Percentiles rank a stretch among this genome's conserved stretches.
Conservation (phyloP, 2,888 invertebrate species). For the Sinohyriopsis cumingii region DNA sequence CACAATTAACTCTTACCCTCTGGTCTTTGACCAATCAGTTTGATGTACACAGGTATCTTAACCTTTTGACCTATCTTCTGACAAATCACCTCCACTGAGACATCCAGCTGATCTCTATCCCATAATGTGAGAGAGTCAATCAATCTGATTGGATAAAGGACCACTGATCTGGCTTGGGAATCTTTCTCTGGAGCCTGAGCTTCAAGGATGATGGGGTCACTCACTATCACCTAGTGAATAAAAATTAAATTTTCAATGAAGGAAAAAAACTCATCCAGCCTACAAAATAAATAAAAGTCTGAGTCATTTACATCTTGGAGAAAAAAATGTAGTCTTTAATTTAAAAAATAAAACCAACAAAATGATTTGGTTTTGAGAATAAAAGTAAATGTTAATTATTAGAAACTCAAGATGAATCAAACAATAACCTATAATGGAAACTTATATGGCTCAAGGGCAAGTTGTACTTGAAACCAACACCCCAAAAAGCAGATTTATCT, state of each 20-base stretch:
- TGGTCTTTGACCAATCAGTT: conserved; percentile 61
- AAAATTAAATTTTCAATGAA: not conserved
- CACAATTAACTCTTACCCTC: conserved; percentile 13
- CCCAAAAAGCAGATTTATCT: too few relatives aligned
- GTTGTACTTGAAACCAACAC: too few relatives aligned
- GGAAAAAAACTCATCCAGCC: not conserved
- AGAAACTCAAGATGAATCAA: too few relatives aligned
- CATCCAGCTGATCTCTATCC: conserved; percentile 59
- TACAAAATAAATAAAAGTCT: not conserved
- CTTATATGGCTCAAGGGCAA: too few relatives aligned
- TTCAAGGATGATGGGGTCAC: conserved; percentile 59
- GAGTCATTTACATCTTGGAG: not conserved
- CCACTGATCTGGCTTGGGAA: conserved; percentile 44
- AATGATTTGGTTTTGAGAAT: too few relatives aligned
- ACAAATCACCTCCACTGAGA: conserved; percentile 55
- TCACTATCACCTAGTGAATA: conserved; percentile 54
- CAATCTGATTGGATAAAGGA: conserved; percentile 61
- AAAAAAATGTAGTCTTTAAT: not conserved
- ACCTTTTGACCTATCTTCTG: conserved; percentile 61
- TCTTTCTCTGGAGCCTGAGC: conserved; percentile 54
- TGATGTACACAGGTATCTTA: conserved; percentile 56
- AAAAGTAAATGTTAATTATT: too few relatives aligned
- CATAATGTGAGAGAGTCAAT: conserved; percentile 55
- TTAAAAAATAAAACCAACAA: too few relatives aligned
- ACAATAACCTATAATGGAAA: too few relatives aligned